Percentiles rank a stretch among this genome's conserved stretches.
phyloP scores from a whole-genome alignment of 2,113 vertebrate species.

The Pterocles gutturalis region DNA sequence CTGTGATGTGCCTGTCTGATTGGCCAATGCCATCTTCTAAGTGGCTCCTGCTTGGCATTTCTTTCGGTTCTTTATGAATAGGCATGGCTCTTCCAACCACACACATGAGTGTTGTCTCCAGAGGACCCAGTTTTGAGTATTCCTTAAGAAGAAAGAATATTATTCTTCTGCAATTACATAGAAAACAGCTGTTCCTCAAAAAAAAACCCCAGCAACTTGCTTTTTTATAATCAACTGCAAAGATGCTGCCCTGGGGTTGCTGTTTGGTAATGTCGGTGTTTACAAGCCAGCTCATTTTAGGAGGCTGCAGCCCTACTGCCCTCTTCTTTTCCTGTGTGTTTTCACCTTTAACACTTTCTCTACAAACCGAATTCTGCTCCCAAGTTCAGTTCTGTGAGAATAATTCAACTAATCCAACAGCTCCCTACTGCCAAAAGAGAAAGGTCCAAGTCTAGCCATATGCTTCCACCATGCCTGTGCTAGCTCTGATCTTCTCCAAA shows the following conservation, averaged over 20 bases:
- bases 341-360: background rate
- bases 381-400: background rate
- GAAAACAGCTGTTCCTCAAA: background rate
- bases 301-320: background rate
- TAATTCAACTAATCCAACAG: background rate
- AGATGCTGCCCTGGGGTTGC: background rate
- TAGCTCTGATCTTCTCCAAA: background rate
- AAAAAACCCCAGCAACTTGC: background rate
- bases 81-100: constrained; percentile 73
- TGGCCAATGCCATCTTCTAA: background rate
- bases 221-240: background rate
- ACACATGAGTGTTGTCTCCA: constrained; percentile 75
- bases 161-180: background rate
- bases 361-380: background rate
- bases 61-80: constrained; percentile 62
- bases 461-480: background rate
- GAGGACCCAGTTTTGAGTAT: constrained; percentile 67
- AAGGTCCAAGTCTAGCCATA: background rate
- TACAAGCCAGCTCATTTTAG: background rate
- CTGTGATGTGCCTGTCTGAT: constrained; percentile 60
- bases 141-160: constrained; percentile 58
- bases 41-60: background rate
- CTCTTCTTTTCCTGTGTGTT: background rate
- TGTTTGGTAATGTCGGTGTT: background rate
- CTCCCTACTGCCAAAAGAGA: background rate